A percentile compares a stretch with the other conserved stretches of the same genome.
Evolutionary conservation across 2,797 vertebrate species (phyloP).

Genomic region (Anas acuta): DNA sequence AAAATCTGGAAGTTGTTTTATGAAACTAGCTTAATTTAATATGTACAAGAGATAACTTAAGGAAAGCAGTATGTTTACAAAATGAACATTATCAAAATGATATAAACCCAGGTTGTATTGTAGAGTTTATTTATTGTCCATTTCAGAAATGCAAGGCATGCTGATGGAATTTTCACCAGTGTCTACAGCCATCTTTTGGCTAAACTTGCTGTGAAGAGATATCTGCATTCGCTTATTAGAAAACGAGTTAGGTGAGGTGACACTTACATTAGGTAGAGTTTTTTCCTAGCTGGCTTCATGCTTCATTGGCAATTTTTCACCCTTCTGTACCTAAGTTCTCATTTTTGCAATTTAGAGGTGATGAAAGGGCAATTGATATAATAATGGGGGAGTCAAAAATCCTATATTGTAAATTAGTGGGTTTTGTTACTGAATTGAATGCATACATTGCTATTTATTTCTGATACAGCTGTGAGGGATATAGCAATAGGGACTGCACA

Average conservation of each 20-base stretch:
- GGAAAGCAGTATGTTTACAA: not conserved
- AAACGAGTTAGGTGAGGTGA: slow-evolving; percentile 89
- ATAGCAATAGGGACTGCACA: not conserved
- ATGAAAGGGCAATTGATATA: not conserved
- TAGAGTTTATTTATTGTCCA: slow-evolving; percentile 59
- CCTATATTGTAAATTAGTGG: not conserved
- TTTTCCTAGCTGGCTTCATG: not conserved
- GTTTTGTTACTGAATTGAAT: not conserved
- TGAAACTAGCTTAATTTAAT: slow-evolving; percentile 1
- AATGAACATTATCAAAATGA: not conserved
- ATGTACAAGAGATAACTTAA: not conserved
- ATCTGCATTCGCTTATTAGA: slow-evolving; percentile 94
- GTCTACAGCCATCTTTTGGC: slow-evolving; percentile 95
- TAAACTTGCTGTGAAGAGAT: slow-evolving; percentile 91
- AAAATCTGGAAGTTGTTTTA: not conserved
- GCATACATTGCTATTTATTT: not conserved
- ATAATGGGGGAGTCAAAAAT: slow-evolving; percentile 6
- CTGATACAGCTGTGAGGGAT: not conserved
- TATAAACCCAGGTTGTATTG: slow-evolving; percentile 31
- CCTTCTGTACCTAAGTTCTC: not conserved
- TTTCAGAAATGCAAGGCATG: slow-evolving; percentile 89
- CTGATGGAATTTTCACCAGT: slow-evolving; percentile 94
- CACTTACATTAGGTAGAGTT: slow-evolving; percentile 34
- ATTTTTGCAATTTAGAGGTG: not conserved
- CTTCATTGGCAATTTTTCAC: slow-evolving; percentile 16